These are phyloP conservation scores for Meta bourneti DNA, from an alignment of 2,888 invertebrate species.

Conservation along the genomic window DNA sequence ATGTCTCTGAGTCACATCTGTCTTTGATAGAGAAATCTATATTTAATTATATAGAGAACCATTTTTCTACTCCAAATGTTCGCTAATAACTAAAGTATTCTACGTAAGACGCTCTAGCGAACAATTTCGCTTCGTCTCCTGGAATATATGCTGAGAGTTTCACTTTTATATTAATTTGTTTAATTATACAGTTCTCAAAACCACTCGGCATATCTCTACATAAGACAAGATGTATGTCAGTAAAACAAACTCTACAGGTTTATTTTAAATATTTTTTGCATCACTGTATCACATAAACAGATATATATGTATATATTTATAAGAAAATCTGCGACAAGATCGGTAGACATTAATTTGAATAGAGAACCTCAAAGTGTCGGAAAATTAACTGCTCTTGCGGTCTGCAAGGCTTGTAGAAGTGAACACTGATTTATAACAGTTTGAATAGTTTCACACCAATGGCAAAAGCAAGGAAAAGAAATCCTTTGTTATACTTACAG, in stretches of 20 bases:
- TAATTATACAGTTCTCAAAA: background rate
- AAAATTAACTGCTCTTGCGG: slow-evolving; percentile 12
- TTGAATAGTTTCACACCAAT: slow-evolving; percentile 16
- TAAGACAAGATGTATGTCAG: slow-evolving; percentile 58
- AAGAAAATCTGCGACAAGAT: slow-evolving; percentile 59
- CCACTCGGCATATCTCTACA: slow-evolving; percentile 41
- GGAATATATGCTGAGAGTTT: background rate
- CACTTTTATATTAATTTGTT: background rate
- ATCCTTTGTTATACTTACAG: slow-evolving; percentile 5
- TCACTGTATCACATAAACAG: slow-evolving; percentile 71
- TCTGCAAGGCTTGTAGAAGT: background rate
- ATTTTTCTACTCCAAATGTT: slow-evolving; percentile 27
- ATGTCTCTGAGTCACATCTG: slow-evolving; percentile 41
- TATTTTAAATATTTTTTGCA: slow-evolving; percentile 60
- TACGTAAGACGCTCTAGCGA: slow-evolving; percentile 35
- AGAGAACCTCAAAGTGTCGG: slow-evolving; percentile 9
- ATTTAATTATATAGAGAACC: slow-evolving; percentile 42
- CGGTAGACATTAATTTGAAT: slow-evolving; percentile 33
- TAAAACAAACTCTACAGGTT: slow-evolving; percentile 69
- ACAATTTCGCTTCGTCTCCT: background rate
- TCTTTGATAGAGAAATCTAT: slow-evolving; percentile 53
- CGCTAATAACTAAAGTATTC: slow-evolving; percentile 62
- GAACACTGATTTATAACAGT: background rate
- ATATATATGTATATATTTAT: slow-evolving; percentile 38
- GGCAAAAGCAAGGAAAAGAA: slow-evolving; percentile 3